Percentiles rank a stretch among this genome's conserved stretches.
These are phyloP conservation scores for Atherinomorus stipes DNA, from an alignment of 2,113 vertebrate species.

Conservation along the genomic window DNA sequence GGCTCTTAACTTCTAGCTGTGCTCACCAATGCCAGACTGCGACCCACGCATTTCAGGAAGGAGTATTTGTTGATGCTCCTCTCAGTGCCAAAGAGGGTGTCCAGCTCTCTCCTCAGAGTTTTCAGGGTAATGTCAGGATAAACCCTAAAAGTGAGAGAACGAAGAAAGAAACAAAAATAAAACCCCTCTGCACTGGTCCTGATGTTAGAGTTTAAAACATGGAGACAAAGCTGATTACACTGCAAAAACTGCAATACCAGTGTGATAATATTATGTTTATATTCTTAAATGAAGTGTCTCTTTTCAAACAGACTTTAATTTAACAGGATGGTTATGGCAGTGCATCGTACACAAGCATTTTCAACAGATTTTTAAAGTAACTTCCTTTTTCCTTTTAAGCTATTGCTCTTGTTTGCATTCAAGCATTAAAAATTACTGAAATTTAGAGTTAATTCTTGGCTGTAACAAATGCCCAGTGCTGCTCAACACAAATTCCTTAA, in stretches of 20 bases:
- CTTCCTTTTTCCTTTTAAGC: no score
- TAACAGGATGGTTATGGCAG: no score
- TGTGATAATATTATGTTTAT: not conserved
- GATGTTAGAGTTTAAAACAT: not conserved
- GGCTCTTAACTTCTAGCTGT: slow-evolving; percentile 27
- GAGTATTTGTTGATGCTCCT: slow-evolving; percentile 84
- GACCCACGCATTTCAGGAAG: slow-evolving; percentile 93
- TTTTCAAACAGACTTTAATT: no score
- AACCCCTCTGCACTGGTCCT: not conserved
- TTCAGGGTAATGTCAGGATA: slow-evolving; percentile 87
- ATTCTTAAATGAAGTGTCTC: no score
- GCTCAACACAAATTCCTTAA: no score
- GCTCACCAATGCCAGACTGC: slow-evolving; percentile 91
- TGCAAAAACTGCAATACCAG: not conserved
- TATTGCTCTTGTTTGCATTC: no score
- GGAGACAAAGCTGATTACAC: not conserved
- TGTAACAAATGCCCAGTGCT: not conserved
- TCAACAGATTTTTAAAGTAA: no score
- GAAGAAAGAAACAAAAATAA: not conserved
- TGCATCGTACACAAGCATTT: no score
- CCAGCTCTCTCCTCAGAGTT: slow-evolving; percentile 83
- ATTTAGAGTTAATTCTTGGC: no score
- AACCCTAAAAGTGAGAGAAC: slow-evolving; percentile 80
- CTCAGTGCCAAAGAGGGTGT: slow-evolving; percentile 83
- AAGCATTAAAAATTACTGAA: no score